Base-by-base conservation (phyloP, 2,888 invertebrate species). In the Drosophila setosimentum region DNA sequence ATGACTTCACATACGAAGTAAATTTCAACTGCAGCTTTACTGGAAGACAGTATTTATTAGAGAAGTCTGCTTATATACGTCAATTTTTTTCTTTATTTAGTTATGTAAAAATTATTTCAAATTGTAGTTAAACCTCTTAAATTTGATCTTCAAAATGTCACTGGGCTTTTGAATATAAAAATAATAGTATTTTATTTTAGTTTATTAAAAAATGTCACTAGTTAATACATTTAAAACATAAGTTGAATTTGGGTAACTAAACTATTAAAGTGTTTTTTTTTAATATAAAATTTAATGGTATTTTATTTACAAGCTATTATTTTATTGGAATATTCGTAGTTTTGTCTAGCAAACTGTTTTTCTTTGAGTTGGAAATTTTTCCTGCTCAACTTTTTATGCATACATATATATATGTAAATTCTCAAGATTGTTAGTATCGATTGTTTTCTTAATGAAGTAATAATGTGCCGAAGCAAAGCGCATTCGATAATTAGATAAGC, bases 401-500 rank as follows among this genome's bases (percentile, higher is more conserved):
- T 16, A 18, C 18, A 18, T 37, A 18, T 8, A 7, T 16, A 18
- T 35, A 18, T 37, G 18, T 8, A 8, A 18, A 37, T 37, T 37
- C 8, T 37, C 18, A 37, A 18, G 3, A 3, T 37, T 40, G 10
- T n/a, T 40, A n/a, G 8, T 40, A n/a, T 4, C 10, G 8, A 37
- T 18, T 30, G 30, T 16, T 27, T 10, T 48, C 5, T 48, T 16
- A 54, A n/a, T 27, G 0, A 18, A 49, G 32, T 27, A 24, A 13
- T n/a, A 18, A 37, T 40, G 16, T 24, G 29, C 16, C 7, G 5
- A 16, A 29, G 27, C 24, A n/a, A 18, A 51, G 16, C 27, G 48
- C 45, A 54, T 29, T 42, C 10, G 32, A 29, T 61, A 53, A 61
- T 58, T 73, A 53, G 58, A 48, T 66, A 73, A 61, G 40, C 40